Percentiles rank a stretch among this genome's conserved stretches.
phyloP scores from a whole-genome alignment of 2,797 vertebrate species.

The Chiroxiphia lanceolata region DNA sequence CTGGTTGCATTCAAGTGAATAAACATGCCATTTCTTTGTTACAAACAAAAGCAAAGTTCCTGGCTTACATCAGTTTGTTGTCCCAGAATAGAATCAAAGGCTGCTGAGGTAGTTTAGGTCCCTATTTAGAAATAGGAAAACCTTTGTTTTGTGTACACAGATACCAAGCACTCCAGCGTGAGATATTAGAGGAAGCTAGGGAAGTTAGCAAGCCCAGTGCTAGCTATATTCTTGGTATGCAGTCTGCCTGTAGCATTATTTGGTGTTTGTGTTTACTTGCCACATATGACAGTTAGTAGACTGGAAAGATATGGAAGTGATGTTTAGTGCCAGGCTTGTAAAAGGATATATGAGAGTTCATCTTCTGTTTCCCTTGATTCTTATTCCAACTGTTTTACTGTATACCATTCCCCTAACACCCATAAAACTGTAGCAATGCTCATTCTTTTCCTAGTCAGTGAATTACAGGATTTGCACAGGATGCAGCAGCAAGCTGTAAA shows the following conservation, averaged over 20 bases:
- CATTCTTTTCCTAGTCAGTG: conserved; percentile 1
- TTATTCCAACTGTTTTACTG: not conserved
- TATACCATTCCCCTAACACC: not conserved
- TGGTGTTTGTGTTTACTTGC: conserved; percentile 30
- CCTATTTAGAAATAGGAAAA: conserved; percentile 60
- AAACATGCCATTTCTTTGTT: not conserved
- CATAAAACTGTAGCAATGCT: not conserved
- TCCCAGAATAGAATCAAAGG: conserved; percentile 51
- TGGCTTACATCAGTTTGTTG: not conserved
- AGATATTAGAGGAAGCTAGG: conserved; percentile 32
- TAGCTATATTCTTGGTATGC: conserved; percentile 17
- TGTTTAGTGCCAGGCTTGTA: conserved; percentile 39
- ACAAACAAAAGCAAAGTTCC: conserved; percentile 27
- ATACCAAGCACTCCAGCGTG: not conserved
- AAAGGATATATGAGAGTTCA: not conserved
- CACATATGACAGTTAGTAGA: not conserved
- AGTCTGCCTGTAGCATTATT: conserved; percentile 5
- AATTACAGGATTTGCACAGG: conserved; percentile 55
- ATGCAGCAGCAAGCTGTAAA: conserved; percentile 20
- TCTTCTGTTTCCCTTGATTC: conserved; percentile 19
- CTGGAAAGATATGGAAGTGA: conserved; percentile 48
- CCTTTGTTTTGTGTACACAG: conserved; percentile 33
- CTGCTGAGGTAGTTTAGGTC: conserved; percentile 21
- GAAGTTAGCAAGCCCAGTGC: not conserved
- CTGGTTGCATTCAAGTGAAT: not conserved